phyloP scores from a whole-genome alignment of 1,140 invertebrate species.

The Pseudomyrmex flavicornis region DNA sequence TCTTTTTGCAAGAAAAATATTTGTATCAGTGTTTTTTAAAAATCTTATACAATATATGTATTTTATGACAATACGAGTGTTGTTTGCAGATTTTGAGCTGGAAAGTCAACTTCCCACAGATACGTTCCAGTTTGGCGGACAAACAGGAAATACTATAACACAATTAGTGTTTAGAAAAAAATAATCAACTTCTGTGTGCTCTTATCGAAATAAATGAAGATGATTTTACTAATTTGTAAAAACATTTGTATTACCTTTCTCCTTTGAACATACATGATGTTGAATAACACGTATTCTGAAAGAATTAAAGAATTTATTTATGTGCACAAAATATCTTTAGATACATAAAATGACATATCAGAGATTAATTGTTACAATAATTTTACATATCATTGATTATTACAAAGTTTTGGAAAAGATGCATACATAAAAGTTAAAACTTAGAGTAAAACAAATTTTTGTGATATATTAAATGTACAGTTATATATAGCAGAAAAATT shows the following conservation, averaged over 20 bases:
- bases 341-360: constrained; percentile 34
- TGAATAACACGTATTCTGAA: constrained; percentile 15
- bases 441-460: constrained; percentile 35
- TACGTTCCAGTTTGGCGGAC: constrained; percentile 93
- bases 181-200: constrained; percentile 6
- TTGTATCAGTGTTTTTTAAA: background rate
- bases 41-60: background rate
- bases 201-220: constrained; percentile 35
- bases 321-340: constrained; percentile 46
- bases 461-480: constrained; percentile 9
- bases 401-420: constrained; percentile 72
- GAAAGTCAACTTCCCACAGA: constrained; percentile 90
- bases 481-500: background rate
- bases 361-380: constrained; percentile 13
- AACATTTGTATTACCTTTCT: background rate
- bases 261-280: background rate
- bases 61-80: constrained; percentile 39
- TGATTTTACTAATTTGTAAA: background rate
- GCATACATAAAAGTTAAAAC: constrained; percentile 40
- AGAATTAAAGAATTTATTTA: constrained; percentile 64
- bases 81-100: constrained; percentile 87
- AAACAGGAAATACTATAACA: constrained; percentile 91
- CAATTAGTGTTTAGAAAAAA: constrained; percentile 85
- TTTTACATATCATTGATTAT: constrained; percentile 32
- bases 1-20: background rate